A percentile compares a stretch with the other conserved stretches of the same genome.
Evolutionary conservation across 2,888 invertebrate species (phyloP).

Genomic region (Pilophorus perplexus): DNA sequence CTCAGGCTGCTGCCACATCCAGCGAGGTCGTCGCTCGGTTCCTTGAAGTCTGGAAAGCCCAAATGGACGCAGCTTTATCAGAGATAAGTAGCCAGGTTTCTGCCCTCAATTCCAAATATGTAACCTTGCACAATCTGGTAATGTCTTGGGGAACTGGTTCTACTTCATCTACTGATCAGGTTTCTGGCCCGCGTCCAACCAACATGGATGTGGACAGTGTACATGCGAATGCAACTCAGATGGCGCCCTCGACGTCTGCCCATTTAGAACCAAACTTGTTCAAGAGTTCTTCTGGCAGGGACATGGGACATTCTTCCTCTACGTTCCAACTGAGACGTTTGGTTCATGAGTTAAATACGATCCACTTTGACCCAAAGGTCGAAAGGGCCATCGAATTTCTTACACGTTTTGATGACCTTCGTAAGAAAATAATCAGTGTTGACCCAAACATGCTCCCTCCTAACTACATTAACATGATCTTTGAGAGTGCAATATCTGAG

Average conservation of each 20-base stretch:
- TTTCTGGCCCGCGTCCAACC: too few relatives aligned
- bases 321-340: conserved; percentile 13
- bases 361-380: conserved; percentile 1
- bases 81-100: too few relatives aligned
- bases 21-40: conserved; percentile 12
- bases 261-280: not conserved
- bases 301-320: conserved; percentile 4
- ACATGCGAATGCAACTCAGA: too few relatives aligned
- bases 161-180: too few relatives aligned
- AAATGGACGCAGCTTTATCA: too few relatives aligned
- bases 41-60: not conserved
- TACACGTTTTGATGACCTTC: conserved; percentile 1
- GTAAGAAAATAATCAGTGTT: not conserved
- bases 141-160: too few relatives aligned
- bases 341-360: conserved; percentile 1
- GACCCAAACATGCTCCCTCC: conserved; percentile 2
- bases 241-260: too few relatives aligned
- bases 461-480: not conserved
- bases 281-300: not conserved
- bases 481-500: not conserved
- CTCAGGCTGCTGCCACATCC: conserved; percentile 5
- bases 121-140: too few relatives aligned
- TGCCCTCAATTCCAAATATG: too few relatives aligned
- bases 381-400: conserved; percentile 16
- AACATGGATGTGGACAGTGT: too few relatives aligned